Base-by-base conservation (phyloP, 2,797 vertebrate species). In the Oryzias sinensis region DNA sequence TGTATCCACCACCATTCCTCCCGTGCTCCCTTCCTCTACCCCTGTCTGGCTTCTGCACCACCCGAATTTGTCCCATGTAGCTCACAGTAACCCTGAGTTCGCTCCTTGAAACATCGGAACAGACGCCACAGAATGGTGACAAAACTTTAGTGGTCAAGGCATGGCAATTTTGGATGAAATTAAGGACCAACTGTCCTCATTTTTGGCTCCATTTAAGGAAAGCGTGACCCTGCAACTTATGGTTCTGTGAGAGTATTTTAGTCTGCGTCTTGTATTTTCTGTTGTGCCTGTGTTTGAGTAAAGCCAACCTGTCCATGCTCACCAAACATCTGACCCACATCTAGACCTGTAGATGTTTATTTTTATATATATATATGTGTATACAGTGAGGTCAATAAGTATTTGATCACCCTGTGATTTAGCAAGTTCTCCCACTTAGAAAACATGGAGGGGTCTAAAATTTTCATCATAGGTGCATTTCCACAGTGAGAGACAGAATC, bases 171-270 rank as follows among this genome's bases (percentile, higher is more conserved):
- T 56, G 15, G n/a, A 49, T 44, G 59, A 40, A 59, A 64, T 70
- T 65, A 43, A 27, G 33, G 20, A 60, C 53, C 5, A 66, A 27
- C 17, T 25, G 41, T 22, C 9, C 56, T 6, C n/a, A 5, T 44
- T 22, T 64, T 54, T 1, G 55, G 16, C 17, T 42, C 17, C 11
- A n/a, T 65, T 45, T 18, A 42, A 59, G 41, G 45, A 59, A 49
- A 71, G 59, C 51, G 5, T 70, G 70, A 83, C 78, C 73, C 15
- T 58, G 53, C 56, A 81, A 86, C 80, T 85, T 80, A 6, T 15
- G 82, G 87, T 86, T 86, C 83, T 87, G 83, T 88, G 85, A 85
- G 82, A 87, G 56, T 70, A 62, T 37, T 65, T 90, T 90, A 88
- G 73, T 89, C 59, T 53, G 77, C 72, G 50, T 88, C 70, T 74